Evolutionary conservation across 2,888 invertebrate species (phyloP).

Genomic region (Pachycephus smyrnensis): DNA sequence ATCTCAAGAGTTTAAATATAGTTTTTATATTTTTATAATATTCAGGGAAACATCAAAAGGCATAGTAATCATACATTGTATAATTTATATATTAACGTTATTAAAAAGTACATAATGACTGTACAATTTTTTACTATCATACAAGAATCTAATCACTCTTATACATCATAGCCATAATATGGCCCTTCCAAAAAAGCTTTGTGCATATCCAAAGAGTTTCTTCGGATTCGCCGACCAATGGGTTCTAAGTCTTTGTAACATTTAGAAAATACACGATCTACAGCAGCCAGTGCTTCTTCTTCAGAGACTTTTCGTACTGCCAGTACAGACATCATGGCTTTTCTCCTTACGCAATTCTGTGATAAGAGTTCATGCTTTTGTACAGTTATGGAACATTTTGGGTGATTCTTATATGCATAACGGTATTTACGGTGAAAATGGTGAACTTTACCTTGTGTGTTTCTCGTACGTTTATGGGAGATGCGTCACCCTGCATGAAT

Average conservation of each 20-base stretch:
- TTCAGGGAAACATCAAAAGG: background rate
- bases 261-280: constrained; percentile 89
- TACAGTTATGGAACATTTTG: constrained; percentile 3
- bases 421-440: constrained; percentile 4
- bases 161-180: constrained; percentile 79
- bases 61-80: background rate
- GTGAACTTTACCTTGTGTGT: constrained; percentile 77
- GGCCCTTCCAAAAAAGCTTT: constrained; percentile 82
- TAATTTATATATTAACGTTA: background rate
- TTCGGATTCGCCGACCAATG: constrained; percentile 81
- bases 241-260: constrained; percentile 96
- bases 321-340: constrained; percentile 86
- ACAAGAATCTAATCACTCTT: background rate
- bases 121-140: constrained; percentile 1
- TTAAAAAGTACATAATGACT: background rate
- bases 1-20: background rate
- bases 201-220: constrained; percentile 81
- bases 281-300: constrained; percentile 79
- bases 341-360: constrained; percentile 89
- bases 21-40: too few species aligned
- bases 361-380: constrained; percentile 22
- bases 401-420: background rate
- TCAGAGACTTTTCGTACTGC: constrained; percentile 82
- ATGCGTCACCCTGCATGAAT: constrained; percentile 81
- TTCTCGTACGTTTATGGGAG: constrained; percentile 77